Base-by-base conservation (phyloP, 1,140 invertebrate species). In the Steinernema feltiae region DNA sequence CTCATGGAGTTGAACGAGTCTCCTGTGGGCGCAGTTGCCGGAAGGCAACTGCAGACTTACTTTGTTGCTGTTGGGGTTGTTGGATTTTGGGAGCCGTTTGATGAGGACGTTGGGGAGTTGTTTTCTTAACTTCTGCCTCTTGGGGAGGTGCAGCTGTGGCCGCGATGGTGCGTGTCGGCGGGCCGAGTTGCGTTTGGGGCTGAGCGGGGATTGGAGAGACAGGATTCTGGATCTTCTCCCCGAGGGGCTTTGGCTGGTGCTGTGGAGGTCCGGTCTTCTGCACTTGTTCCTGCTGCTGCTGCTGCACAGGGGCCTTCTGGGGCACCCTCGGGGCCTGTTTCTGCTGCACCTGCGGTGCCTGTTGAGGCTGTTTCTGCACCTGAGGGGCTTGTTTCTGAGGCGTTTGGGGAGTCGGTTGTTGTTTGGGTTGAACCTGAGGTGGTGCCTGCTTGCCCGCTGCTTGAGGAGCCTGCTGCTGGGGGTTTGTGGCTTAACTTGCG, bases 381-480 rank as follows among this genome's bases (percentile, higher is more conserved):
- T 35, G 75, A 7, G 72, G 70, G 1, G 29, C 1, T 27, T 32
- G 21, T 27, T 73, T 41, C 30, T 1, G 30, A 24, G 72, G 72
- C 27, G 70, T 18, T 63, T 73, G 72, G 17, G 72, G 32, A 18
- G 72, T n/a, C 7, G 72, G 2, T 32, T 21, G 35, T 18, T 41
- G 35, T 41, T 41, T 41, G 18, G 35, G 18, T 41, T 7, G 35
- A 41, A 41, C 35, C 35, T 41, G 35, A 7, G 35, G 35, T 7
- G 35, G 18, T 29, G 21, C 29, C 46, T 48, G 35, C 35, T 41
- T 7, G 1, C 3, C 69, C n/a, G 21, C 73, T 32, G 69, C 69
- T 46, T 78, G 70, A 24, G 77, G 70, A 18, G 77, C 77, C 30
- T 76, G 63, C 18, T 48, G 32, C 32, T 76, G 30, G 29, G 48